Evolutionary conservation across 2,888 invertebrate genomes (phyloP).

Genomic region (Drosophila fungiperda): DNA sequence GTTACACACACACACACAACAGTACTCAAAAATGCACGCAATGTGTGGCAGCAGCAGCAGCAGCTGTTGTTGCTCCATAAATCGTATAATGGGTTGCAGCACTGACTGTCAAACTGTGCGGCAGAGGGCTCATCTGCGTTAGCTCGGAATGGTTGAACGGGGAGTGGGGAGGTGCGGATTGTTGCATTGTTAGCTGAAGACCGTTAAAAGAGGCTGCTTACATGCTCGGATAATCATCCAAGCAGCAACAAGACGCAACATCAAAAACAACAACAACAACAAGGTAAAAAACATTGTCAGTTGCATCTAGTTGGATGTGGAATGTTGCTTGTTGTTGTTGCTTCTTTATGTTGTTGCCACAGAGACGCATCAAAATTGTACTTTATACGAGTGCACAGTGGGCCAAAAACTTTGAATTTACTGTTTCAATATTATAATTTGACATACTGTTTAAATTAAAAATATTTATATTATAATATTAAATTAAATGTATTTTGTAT

Average conservation of each 20-base stretch:
- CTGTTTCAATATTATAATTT: not conserved
- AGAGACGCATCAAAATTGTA: slow-evolving; percentile 29
- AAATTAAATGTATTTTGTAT: too few species aligned
- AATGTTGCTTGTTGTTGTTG: slow-evolving; percentile 7
- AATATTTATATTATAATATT: too few species aligned
- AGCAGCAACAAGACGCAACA: slow-evolving; percentile 21
- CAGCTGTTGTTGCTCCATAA: slow-evolving; percentile 34
- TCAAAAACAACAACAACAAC: not conserved
- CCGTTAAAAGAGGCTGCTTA: slow-evolving; percentile 56
- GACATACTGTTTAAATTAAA: not conserved
- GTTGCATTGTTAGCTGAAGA: slow-evolving; percentile 34
- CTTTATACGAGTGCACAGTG: slow-evolving; percentile 32
- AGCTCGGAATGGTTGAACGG: not conserved
- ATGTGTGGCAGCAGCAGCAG: slow-evolving; percentile 4
- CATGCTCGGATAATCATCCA: slow-evolving; percentile 59
- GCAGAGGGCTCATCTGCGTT: slow-evolving; percentile 23
- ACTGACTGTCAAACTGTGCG: slow-evolving; percentile 43
- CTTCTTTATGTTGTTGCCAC: slow-evolving; percentile 14
- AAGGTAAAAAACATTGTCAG: slow-evolving; percentile 35
- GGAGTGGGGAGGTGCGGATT: not conserved
- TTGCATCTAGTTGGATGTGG: slow-evolving; percentile 43
- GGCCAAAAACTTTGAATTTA: not conserved
- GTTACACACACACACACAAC: not conserved
- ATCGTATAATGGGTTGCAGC: slow-evolving; percentile 46
- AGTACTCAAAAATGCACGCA: slow-evolving; percentile 4